Conservation (phyloP, 1,140 invertebrate species). For the Thaumetopoea pityocampa region DNA sequence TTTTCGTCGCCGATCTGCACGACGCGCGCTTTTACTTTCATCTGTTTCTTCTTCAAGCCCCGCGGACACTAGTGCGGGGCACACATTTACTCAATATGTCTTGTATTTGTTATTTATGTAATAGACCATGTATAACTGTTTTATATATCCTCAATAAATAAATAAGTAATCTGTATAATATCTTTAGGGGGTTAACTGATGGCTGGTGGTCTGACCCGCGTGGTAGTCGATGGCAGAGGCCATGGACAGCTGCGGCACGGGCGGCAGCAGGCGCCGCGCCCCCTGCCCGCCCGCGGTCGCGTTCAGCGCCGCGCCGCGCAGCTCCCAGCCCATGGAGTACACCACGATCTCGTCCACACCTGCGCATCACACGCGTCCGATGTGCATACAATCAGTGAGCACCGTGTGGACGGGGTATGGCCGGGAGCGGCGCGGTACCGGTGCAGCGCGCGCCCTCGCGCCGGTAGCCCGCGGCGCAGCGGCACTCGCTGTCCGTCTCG, state of each 20-base stretch:
- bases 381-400: neutral
- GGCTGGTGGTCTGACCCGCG: constrained; percentile 70
- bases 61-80: no score
- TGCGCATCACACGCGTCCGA: constrained; percentile 11
- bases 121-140: no score
- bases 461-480: constrained; percentile 85
- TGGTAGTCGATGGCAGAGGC: constrained; percentile 87
- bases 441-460: constrained; percentile 64
- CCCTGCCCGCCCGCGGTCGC: constrained; percentile 30
- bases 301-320: constrained; percentile 81
- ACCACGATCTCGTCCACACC: constrained; percentile 82
- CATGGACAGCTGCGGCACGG: constrained; percentile 85
- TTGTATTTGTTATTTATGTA: no score
- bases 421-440: constrained; percentile 14
- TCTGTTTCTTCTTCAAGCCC: no score
- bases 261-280: constrained; percentile 78
- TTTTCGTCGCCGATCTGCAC: no score
- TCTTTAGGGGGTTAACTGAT: neutral
- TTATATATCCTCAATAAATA: no score
- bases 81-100: no score
- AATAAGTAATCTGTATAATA: no score
- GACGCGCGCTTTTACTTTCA: no score
- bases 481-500: constrained; percentile 77
- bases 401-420: no score
- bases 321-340: constrained; percentile 86